Percentiles rank a stretch among this genome's conserved stretches.
phyloP scores from a whole-genome alignment of 2,888 invertebrate species.

The Tineola bisselliella region DNA sequence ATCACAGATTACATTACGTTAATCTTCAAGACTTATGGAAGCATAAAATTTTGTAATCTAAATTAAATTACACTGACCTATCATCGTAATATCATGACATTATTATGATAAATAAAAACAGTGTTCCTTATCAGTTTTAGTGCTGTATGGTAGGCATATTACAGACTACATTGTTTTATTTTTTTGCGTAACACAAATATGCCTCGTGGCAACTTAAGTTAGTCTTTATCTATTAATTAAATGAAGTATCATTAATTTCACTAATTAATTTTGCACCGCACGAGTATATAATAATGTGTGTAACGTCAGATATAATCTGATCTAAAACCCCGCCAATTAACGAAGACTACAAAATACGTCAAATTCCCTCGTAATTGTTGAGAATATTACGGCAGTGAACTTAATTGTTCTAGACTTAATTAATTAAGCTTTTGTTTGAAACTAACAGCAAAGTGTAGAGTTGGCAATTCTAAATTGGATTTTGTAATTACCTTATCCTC shows the following conservation, averaged over 20 bases:
- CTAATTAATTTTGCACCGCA: constrained; percentile 43
- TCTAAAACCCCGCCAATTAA: constrained; percentile 57
- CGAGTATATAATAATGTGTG: constrained; percentile 49
- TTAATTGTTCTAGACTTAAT: constrained; percentile 69
- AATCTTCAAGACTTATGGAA: background rate
- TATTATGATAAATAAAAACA: background rate
- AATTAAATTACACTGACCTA: background rate
- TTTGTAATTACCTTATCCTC: constrained; percentile 67
- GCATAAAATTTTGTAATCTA: background rate
- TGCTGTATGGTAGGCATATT: no score
- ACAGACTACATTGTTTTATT: no score
- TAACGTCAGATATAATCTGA: constrained; percentile 60
- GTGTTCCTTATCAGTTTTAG: background rate
- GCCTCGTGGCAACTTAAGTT: background rate
- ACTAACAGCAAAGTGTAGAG: constrained; percentile 69
- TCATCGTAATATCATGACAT: background rate
- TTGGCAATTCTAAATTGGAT: constrained; percentile 69
- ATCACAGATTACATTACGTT: background rate
- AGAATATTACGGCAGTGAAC: constrained; percentile 66
- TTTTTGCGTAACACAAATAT: background rate
- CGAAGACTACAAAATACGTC: constrained; percentile 60
- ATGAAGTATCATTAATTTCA: constrained; percentile 51
- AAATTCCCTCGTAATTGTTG: constrained; percentile 64
- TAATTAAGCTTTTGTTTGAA: constrained; percentile 69
- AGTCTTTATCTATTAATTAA: background rate